These are phyloP conservation scores for Podotricha telesiphe DNA, from an alignment of 2,888 invertebrate genomes.

Conservation along the genomic window DNA sequence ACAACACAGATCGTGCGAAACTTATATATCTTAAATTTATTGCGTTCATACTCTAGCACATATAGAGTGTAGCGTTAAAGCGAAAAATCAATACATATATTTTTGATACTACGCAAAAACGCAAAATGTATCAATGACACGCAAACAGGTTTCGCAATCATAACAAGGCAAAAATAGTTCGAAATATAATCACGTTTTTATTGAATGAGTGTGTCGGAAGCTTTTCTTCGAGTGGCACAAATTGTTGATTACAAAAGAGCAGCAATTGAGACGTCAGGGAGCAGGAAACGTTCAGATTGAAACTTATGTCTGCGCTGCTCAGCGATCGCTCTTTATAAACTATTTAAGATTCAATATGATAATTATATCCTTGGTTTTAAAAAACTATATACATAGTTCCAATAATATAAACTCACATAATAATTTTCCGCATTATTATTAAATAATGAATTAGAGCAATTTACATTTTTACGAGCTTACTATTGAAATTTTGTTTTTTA, in stretches of 20 bases:
- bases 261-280: constrained; percentile 78
- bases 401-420: background rate
- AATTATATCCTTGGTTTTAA: background rate
- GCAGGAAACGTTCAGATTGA: constrained; percentile 78
- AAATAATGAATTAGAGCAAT: background rate
- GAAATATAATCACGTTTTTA: constrained; percentile 72
- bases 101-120: constrained; percentile 22
- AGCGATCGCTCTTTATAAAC: constrained; percentile 32
- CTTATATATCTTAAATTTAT: constrained; percentile 4
- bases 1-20: constrained; percentile 3
- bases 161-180: constrained; percentile 68
- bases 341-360: constrained; percentile 11
- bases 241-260: constrained; percentile 82
- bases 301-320: constrained; percentile 69
- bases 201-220: constrained; percentile 69
- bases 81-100: constrained; percentile 1
- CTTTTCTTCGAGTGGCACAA: constrained; percentile 71
- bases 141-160: constrained; percentile 52
- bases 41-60: background rate
- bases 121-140: constrained; percentile 31
- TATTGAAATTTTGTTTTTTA: too few relatives aligned
- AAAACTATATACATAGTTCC: background rate
- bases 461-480: background rate
- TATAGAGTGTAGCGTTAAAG: background rate
- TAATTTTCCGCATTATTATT: background rate